Evolutionary conservation across 2,113 vertebrate species (phyloP).

Genomic region (Phoxinus phoxinus): DNA sequence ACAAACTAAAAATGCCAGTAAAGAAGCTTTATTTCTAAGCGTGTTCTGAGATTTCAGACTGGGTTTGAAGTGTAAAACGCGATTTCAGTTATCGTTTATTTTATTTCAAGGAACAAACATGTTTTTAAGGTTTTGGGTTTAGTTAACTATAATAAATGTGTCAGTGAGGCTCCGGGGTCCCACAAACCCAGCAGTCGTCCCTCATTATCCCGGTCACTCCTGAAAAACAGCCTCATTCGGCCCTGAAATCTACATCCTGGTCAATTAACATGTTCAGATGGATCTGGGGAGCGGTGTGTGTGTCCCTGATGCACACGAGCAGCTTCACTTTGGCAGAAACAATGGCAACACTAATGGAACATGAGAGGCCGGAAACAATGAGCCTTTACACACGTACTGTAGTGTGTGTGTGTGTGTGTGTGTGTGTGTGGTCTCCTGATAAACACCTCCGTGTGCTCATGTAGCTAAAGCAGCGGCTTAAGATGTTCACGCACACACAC

Average conservation of each 20-base stretch:
- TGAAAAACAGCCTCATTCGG: neutral
- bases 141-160: too few relatives aligned
- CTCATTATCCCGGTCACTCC: neutral
- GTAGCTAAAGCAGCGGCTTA: neutral
- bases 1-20: too few relatives aligned
- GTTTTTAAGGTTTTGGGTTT: too few relatives aligned
- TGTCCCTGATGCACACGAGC: slow-evolving; percentile 1
- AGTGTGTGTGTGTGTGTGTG: neutral
- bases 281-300: neutral
- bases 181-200: neutral
- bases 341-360: slow-evolving; percentile 45
- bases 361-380: slow-evolving; percentile 34
- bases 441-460: neutral
- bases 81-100: too few relatives aligned
- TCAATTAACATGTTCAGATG: slow-evolving; percentile 10
- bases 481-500: neutral
- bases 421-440: neutral
- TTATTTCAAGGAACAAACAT: too few relatives aligned
- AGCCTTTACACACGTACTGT: slow-evolving; percentile 24
- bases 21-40: too few relatives aligned
- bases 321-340: slow-evolving; percentile 26
- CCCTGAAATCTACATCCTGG: neutral
- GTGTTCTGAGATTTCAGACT: too few relatives aligned
- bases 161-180: too few relatives aligned
- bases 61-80: too few relatives aligned